These are phyloP conservation scores for Sebastes kiyomatsui DNA, from an alignment of 2,797 vertebrate genomes.

Conservation along the genomic window DNA sequence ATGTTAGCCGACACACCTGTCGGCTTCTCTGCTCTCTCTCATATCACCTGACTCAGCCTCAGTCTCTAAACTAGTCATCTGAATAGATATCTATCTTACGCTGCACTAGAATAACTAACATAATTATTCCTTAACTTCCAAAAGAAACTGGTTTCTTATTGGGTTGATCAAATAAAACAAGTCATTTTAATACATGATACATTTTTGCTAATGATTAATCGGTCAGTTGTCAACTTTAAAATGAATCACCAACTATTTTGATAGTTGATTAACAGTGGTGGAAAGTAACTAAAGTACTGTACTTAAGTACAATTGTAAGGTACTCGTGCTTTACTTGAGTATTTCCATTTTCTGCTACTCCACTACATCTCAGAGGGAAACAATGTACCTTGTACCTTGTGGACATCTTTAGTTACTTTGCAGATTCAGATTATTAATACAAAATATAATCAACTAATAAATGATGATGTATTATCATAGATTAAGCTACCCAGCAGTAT, in stretches of 20 bases:
- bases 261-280: not conserved
- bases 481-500: no score
- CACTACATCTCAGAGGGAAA: no score
- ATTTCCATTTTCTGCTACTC: no score
- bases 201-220: no score
- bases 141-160: not conserved
- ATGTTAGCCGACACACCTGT: constrained; percentile 11
- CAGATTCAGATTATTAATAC: no score
- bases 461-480: no score
- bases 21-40: not conserved
- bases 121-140: not conserved
- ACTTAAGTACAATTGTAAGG: no score
- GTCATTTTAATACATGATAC: not conserved
- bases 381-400: rapidly evolving
- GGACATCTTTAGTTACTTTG: no score
- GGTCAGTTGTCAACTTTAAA: no score
- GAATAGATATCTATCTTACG: not conserved
- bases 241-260: not conserved
- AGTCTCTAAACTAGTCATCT: not conserved
- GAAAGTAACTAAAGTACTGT: no score
- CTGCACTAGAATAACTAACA: not conserved
- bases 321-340: no score
- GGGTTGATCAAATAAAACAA: not conserved
- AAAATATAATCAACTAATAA: no score
- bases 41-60: constrained; percentile 3